A percentile compares a stretch with the other conserved stretches of the same genome.
Conservation (phyloP, 2,113 vertebrate genomes). For the Centropus unirufus region DNA sequence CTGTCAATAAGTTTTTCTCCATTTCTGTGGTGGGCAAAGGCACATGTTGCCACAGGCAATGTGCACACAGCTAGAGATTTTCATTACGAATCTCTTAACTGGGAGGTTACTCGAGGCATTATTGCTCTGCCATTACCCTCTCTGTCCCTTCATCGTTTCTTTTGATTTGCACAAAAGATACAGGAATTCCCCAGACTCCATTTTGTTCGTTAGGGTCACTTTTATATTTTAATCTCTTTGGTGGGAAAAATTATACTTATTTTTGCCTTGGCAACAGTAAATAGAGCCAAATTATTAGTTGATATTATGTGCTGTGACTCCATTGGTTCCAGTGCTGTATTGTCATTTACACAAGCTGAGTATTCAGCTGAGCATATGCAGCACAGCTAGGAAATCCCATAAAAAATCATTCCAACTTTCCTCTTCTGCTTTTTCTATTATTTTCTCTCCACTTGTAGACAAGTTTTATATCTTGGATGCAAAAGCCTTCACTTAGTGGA, state of each 20-base stretch:
- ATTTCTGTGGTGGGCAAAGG: neutral
- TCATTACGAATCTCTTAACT: conserved; percentile 8
- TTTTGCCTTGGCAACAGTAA: neutral
- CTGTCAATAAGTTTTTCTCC: neutral
- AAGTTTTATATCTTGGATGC: neutral
- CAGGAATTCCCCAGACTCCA: neutral
- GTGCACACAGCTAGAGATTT: neutral
- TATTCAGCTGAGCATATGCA: neutral
- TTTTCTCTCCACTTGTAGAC: neutral
- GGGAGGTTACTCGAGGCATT: neutral
- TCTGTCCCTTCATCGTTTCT: neutral
- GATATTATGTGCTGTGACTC: neutral
- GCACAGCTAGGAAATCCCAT: conserved; percentile 17
- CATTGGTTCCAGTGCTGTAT: neutral
- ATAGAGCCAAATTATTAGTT: neutral
- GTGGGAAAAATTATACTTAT: neutral
- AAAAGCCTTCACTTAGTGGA: neutral
- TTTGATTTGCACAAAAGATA: conserved; percentile 10
- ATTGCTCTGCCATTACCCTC: neutral
- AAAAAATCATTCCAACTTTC: conserved; percentile 10
- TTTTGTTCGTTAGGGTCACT: neutral
- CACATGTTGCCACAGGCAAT: neutral
- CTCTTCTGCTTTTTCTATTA: conserved; percentile 21
- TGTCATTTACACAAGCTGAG: neutral
- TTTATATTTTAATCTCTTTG: conserved; percentile 17